Evolutionary conservation across 1,140 invertebrate genomes (phyloP), one percentile per base, ranked within the genome.

Genomic region (Nasonia vitripennis): DNA sequence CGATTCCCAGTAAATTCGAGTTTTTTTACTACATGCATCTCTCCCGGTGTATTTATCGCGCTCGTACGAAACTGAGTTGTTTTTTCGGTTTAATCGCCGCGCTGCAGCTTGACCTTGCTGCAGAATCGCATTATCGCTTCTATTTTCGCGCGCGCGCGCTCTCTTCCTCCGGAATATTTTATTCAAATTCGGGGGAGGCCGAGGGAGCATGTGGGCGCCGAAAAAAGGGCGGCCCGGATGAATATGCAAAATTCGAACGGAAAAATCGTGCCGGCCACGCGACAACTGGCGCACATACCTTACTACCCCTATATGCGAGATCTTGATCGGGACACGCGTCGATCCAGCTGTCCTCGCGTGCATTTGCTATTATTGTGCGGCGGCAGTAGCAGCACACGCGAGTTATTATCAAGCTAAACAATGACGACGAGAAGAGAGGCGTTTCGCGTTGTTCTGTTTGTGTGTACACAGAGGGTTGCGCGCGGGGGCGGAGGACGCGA

Each of bases 291-390:
- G 55, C 41, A 0, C 41, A 10, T 45, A 45, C 41, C 6, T 37
- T 37, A 37, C 34, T 51, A 51, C 48, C 14, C 48, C 12, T 51
- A 51, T 17, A 51, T 51, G 48, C 7, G 37, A 37, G 73, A 75
- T 75, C 73, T 75, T 75, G 34, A 75, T 75, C 73, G 37, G 37
- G 31, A 20, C 73, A 75, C 73, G 73, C 73, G 34, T 62, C 17
- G 17, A 62, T 62, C 55, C 55, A 62, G 55, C 55, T 62, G 55
- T 62, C 17, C 55, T 62, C 55, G 55, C 55, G 55, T n/a, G 55
- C 17, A 5, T 62, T 62, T n/a, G 55, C 55, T 62, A 62, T 62
- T 62, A 62, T 62, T 62, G 51, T 55, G 55, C 48, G 12, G 48
- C 48, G 10, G 14, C 14, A 17, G 48, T 10, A 14, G 48, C 48